These are phyloP conservation scores for Microchirus variegatus DNA, from an alignment of 2,797 vertebrate genomes.

Conservation along the genomic window DNA sequence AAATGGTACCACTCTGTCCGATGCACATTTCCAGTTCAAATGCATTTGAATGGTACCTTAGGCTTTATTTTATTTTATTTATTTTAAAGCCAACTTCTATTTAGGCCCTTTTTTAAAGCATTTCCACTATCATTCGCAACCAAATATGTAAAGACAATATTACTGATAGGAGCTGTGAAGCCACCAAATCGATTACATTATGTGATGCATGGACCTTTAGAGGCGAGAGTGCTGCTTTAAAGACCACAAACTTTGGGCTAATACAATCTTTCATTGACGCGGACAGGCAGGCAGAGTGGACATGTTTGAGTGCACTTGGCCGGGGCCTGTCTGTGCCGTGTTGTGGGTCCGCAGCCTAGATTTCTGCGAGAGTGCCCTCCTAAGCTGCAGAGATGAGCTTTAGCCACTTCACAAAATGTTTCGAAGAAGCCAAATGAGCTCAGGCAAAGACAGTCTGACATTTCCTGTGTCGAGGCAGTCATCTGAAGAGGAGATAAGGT, in stretches of 20 bases:
- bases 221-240: conserved; percentile 55
- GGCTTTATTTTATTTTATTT: neutral
- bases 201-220: conserved; percentile 36
- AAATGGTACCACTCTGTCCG: too few relatives aligned
- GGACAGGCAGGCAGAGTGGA: conserved; percentile 63
- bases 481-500: conserved; percentile 69
- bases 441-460: conserved; percentile 71
- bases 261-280: conserved; percentile 68
- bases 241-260: conserved; percentile 67
- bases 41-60: neutral
- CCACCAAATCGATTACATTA: conserved; percentile 58
- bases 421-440: conserved; percentile 74
- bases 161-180: conserved; percentile 34
- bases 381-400: conserved; percentile 73
- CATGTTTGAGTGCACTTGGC: conserved; percentile 65
- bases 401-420: conserved; percentile 79
- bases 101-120: conserved; percentile 8
- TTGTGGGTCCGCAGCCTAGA: conserved; percentile 68
- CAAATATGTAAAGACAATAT: conserved; percentile 41
- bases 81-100: too few relatives aligned
- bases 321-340: conserved; percentile 58
- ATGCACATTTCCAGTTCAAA: too few relatives aligned
- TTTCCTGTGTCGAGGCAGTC: conserved; percentile 72
- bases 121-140: conserved; percentile 26
- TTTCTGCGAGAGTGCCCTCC: conserved; percentile 68